A percentile compares a stretch with the other conserved stretches of the same genome.
Evolutionary conservation across 2,797 vertebrate species (phyloP).

Genomic region (Meriones psammophilus): DNA sequence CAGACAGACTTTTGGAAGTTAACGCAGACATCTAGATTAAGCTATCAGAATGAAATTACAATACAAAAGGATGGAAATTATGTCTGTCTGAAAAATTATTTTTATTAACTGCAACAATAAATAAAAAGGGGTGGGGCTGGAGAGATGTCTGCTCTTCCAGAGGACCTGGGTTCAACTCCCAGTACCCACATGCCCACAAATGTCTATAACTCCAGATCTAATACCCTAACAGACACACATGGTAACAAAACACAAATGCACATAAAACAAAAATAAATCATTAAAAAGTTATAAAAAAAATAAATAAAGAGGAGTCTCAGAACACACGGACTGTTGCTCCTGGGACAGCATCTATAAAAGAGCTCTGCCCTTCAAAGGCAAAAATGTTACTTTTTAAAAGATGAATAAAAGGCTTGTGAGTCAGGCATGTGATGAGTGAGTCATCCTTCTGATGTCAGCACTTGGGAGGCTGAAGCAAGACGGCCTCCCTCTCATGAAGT

Average conservation of each 20-base stretch:
- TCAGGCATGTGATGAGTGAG: not conserved
- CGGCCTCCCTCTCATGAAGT: not conserved
- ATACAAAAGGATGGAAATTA: not conserved
- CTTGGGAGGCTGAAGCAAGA: not conserved
- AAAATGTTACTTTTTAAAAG: not conserved
- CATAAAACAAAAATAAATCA: too few species aligned
- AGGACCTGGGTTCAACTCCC: too few species aligned
- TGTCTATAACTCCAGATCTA: too few species aligned
- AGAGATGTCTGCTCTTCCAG: too few species aligned
- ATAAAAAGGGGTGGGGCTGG: not conserved
- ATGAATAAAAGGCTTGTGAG: not conserved
- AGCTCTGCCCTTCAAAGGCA: not conserved
- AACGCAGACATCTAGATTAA: constrained; percentile 16
- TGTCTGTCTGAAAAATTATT: not conserved
- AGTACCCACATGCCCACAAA: too few species aligned
- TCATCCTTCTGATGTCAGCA: not conserved
- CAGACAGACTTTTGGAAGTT: not conserved
- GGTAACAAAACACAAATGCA: too few species aligned
- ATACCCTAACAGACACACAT: too few species aligned
- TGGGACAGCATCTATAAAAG: not conserved
- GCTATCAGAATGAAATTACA: not conserved
- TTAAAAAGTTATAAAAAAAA: not conserved
- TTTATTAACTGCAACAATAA: not conserved
- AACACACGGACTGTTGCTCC: not conserved
- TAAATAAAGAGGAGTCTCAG: not conserved